Conservation (phyloP, 2,888 invertebrate species). For the Portevinia maculata region DNA sequence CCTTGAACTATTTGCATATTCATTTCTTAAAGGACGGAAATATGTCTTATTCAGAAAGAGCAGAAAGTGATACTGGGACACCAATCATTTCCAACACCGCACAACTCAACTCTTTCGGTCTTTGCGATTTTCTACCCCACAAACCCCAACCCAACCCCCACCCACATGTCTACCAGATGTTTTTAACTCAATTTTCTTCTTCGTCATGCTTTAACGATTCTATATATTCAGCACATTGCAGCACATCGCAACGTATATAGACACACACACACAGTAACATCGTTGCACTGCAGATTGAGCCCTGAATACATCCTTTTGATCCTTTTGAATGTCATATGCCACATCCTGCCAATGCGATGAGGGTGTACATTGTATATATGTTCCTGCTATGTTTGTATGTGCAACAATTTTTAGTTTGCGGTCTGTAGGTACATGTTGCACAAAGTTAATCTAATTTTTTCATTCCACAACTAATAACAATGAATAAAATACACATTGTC, state of each 20-base stretch:
- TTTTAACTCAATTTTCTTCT: slow-evolving; percentile 57
- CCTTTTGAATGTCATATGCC: slow-evolving; percentile 52
- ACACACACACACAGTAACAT: neutral
- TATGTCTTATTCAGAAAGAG: neutral
- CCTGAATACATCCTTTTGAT: slow-evolving; percentile 59
- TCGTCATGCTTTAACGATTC: slow-evolving; percentile 22
- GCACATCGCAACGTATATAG: too few relatives aligned
- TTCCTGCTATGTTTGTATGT: neutral
- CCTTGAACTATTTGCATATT: slow-evolving; percentile 27
- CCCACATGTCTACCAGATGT: slow-evolving; percentile 28
- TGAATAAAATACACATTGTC: neutral
- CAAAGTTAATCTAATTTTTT: slow-evolving; percentile 60
- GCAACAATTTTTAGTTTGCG: slow-evolving; percentile 51
- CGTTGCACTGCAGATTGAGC: slow-evolving; percentile 23
- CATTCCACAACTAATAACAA: slow-evolving; percentile 7
- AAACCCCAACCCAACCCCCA: neutral
- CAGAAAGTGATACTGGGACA: slow-evolving; percentile 1
- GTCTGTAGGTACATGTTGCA: slow-evolving; percentile 54
- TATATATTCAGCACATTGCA: slow-evolving; percentile 15
- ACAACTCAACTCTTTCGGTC: slow-evolving; percentile 2
- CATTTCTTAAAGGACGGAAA: slow-evolving; percentile 1
- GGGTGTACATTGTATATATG: neutral
- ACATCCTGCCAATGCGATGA: slow-evolving; percentile 35
- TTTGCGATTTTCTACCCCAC: slow-evolving; percentile 1
- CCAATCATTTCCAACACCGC: slow-evolving; percentile 40